Base-by-base conservation (phyloP, 2,888 invertebrate species). In the Herminia tarsipennalis region DNA sequence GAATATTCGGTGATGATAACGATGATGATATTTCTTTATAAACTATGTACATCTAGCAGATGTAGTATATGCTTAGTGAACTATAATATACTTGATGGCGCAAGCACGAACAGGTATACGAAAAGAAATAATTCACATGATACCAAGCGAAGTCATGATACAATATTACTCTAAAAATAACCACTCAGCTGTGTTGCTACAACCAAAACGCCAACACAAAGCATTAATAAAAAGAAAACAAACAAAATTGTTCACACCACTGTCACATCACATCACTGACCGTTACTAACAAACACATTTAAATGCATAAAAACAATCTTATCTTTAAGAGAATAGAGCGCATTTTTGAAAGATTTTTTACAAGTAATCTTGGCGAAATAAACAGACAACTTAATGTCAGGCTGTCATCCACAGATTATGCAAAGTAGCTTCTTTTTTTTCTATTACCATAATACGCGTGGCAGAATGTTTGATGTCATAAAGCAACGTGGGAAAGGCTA, bases 381-480 rank as follows among this genome's bases (percentile, higher is more conserved):
- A 73, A 76, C 63, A 78, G 76, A 80, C 78, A 81, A 77, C 83
- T 85, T 85, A 84, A 83, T 83, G 83, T 81, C 83, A 79, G 53
- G 62, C 70, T 77, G 81, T 83, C 83, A 77, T 74, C 75, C 66
- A 70, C 73, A 69, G 85, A 87, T 88, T 88, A 89, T 88, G 87
- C 86, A 86, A 88, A 89, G 86, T 78, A 78, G 76, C 76, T 81
- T 81, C 82, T 85, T 82, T 80, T 81, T 41, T 83, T 84, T 80
- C 76, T 81, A 86, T 85, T 83, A 83, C 75, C 83, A 82, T 86
- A 85, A 79, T 81, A 76, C 76, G 77, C 77, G 73, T 73, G 68
- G 79, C 73, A 73, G 75, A 78, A 78, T 78, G 76, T 83, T 81
- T 79, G 78, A 81, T 76, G 81, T 79, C 74, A 79, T 74, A 76